Evolutionary conservation across 2,113 vertebrate species (phyloP).

Genomic region (Aplodontia rufa): DNA sequence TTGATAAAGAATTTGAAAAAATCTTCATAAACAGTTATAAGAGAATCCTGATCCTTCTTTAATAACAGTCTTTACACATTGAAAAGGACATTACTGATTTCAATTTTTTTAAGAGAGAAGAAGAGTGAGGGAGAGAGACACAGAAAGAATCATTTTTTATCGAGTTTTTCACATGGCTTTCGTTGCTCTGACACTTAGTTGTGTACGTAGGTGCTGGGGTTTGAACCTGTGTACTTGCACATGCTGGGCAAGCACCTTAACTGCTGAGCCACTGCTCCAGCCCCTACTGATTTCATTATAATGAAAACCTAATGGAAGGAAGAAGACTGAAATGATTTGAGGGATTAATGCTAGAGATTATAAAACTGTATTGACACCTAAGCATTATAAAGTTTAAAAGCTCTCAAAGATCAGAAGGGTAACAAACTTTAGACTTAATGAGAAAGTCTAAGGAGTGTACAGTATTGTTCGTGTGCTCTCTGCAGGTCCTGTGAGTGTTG

Average conservation of each 20-base stretch:
- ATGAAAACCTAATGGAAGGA: conserved; percentile 8
- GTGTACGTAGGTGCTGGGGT: no score
- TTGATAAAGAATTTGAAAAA: conserved; percentile 29
- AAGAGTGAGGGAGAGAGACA: no score
- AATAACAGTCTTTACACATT: neutral
- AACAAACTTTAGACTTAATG: neutral
- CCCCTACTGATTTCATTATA: neutral
- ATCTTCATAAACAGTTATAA: neutral
- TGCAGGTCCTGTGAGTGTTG: no score
- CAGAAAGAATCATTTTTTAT: no score
- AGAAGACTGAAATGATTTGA: neutral
- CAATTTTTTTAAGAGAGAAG: no score
- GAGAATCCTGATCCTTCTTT: neutral
- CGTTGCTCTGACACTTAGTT: no score
- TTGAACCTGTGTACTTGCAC: no score
- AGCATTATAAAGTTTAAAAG: neutral
- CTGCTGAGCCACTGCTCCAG: no score
- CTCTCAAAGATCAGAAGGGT: neutral
- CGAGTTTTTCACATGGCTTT: no score
- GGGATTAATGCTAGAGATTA: neutral
- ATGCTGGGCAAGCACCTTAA: no score
- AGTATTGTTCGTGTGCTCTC: neutral
- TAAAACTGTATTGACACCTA: neutral
- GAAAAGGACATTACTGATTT: neutral
- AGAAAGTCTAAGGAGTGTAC: neutral